Base-by-base conservation (phyloP, 2,888 invertebrate genomes). In the Ormyrus nitidulus region DNA sequence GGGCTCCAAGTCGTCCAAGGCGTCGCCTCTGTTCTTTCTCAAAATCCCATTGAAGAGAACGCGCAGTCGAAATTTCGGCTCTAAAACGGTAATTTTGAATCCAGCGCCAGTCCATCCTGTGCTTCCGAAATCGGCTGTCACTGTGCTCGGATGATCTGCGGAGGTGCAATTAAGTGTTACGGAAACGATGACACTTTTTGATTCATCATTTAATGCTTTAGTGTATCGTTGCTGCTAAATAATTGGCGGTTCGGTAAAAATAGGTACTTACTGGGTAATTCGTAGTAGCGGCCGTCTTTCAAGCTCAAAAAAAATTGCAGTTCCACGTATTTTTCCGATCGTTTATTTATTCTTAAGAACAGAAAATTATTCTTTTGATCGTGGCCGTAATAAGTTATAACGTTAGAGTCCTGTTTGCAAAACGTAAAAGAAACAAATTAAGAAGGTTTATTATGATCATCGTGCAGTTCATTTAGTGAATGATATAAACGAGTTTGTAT, bases 11-110 rank as follows among this genome's bases (percentile, higher is more conserved):
- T 69, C 79, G 51, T 88, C 86, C 69, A 90, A 91, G 48, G 53
- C 79, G 48, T 90, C 91, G 2, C 84, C 84, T 7, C 84, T 84
- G 10, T 59, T 61, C 85, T 91, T 92, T 85, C 91, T 92, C 65
- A 96, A 88, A n/a, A 94, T 88, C 0, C 96, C 96, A 88, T 95
- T 95, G 88, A 92, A 96, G 51, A 93, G 89, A 19, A 96, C 91
- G 85, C 95, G 92, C 91, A 94, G 92, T 77, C 92, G 91, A 79
- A 89, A 89, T 86, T 93, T 92, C 0, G 94, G 92, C 85, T 95
- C 93, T 62, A 95, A 84, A 59, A 93, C 90, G 84, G 93, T 93
- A 49, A 96, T 91, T 83, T 92, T 92, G 58, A 96, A 88, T 0
- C 93, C 94, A 19, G 91, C 92, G 0, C 93, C 92, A 81, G 91